These are phyloP conservation scores for Junco hyemalis DNA, from an alignment of 2,113 vertebrate genomes.

Conservation along the genomic window DNA sequence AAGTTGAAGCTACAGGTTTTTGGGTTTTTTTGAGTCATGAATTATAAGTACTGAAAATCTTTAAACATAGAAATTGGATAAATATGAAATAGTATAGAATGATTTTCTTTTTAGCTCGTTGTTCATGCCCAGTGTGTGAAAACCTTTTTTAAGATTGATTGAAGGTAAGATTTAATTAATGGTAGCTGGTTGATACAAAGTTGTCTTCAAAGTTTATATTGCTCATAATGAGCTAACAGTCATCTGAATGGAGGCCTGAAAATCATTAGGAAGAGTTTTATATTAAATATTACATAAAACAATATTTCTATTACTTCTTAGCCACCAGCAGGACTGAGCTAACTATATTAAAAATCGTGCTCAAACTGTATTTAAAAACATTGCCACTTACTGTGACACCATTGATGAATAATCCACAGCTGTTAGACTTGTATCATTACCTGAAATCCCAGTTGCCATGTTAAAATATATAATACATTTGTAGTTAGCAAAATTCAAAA, in stretches of 20 bases:
- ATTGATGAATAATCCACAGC: background rate
- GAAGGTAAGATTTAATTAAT: background rate
- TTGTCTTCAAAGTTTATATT: background rate
- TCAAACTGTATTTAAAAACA: background rate
- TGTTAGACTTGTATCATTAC: background rate
- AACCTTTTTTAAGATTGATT: background rate
- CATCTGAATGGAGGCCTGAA: background rate
- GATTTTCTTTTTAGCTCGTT: background rate
- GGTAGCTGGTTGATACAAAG: background rate
- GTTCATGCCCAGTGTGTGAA: background rate
- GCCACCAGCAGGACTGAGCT: background rate
- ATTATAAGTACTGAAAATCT: background rate
- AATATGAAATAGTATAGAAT: background rate
- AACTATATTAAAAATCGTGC: background rate
- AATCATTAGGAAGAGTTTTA: background rate
- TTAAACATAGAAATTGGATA: background rate
- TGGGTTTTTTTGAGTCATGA: background rate
- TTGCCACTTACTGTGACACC: background rate
- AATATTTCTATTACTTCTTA: background rate
- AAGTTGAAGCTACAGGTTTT: background rate
- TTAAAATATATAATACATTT: background rate
- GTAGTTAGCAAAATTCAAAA: background rate
- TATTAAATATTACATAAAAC: background rate
- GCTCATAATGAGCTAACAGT: background rate
- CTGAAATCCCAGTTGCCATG: background rate